phyloP scores from a whole-genome alignment of 2,113 vertebrate genomes.

The Vireo altiloquus region DNA sequence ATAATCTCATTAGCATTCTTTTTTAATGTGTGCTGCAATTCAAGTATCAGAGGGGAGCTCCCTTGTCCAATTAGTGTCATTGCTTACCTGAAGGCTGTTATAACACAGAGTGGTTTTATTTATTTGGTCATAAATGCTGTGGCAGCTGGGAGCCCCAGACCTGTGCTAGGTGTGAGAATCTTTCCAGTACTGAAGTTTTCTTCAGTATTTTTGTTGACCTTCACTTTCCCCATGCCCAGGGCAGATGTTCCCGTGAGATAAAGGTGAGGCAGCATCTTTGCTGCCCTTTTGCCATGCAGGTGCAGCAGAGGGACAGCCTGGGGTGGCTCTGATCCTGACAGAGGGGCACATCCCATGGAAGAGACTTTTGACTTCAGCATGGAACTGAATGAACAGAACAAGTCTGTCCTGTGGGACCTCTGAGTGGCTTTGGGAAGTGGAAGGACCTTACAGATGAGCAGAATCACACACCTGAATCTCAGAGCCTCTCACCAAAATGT shows the following conservation, averaged over 20 bases:
- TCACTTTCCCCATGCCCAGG: not conserved
- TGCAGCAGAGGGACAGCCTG: not conserved
- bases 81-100: not conserved
- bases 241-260: not conserved
- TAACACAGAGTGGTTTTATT: not conserved
- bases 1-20: not conserved
- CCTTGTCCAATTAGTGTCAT: not conserved
- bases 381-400: fast-evolving
- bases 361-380: too few relatives aligned
- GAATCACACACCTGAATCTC: not conserved
- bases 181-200: not conserved
- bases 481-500: not conserved
- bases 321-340: not conserved
- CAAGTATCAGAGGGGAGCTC: not conserved
- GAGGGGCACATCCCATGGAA: not conserved
- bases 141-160: not conserved
- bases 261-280: not conserved
- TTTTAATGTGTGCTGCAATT: not conserved
- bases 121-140: not conserved
- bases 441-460: not conserved
- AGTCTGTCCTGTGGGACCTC: not conserved
- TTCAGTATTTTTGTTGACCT: not conserved
- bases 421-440: not conserved
- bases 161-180: not conserved
- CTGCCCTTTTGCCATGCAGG: not conserved